Percentiles rank a stretch among this genome's conserved stretches.
phyloP scores from a whole-genome alignment of 2,888 invertebrate genomes.

The Ormyrus nitidulus region DNA sequence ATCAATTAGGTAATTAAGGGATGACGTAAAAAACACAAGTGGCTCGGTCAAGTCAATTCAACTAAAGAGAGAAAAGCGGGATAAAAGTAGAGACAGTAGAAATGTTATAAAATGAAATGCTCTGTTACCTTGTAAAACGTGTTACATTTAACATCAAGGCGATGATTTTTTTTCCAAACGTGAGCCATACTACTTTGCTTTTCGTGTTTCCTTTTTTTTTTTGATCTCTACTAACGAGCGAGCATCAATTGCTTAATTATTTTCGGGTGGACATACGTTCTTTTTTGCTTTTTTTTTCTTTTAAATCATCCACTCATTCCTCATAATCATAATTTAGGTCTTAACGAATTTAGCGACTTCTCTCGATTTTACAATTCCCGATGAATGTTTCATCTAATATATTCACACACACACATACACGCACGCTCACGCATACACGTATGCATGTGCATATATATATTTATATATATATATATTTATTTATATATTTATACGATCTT shows the following conservation, averaged over 20 bases:
- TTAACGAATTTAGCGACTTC: conserved; percentile 42
- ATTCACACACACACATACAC: conserved; percentile 56
- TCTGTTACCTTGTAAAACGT: conserved; percentile 66
- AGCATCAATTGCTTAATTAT: conserved; percentile 51
- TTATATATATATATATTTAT: conserved; percentile 43
- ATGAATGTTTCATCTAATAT: conserved; percentile 59
- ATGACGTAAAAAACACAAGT: not conserved
- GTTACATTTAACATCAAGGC: conserved; percentile 68
- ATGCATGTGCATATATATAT: conserved; percentile 51
- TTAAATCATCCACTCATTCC: conserved; percentile 4
- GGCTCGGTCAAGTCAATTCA: conserved; percentile 6
- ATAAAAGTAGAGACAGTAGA: conserved; percentile 65
- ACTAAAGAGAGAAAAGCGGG: conserved; percentile 58
- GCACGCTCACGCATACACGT: conserved; percentile 48
- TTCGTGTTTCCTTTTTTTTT: conserved; percentile 59
- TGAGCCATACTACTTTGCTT: conserved; percentile 61
- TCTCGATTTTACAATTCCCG: conserved; percentile 60
- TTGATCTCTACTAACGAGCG: conserved; percentile 52
- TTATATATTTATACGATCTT: conserved; percentile 50
- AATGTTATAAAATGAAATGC: conserved; percentile 67
- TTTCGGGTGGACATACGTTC: conserved; percentile 58
- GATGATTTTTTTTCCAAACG: conserved; percentile 61
- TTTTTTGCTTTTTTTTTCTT: conserved; percentile 51
- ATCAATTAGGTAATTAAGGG: conserved; percentile 10
- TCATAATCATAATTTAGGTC: conserved; percentile 1